Conservation (phyloP, 2,888 invertebrate species). For the Diarsia rubi region DNA sequence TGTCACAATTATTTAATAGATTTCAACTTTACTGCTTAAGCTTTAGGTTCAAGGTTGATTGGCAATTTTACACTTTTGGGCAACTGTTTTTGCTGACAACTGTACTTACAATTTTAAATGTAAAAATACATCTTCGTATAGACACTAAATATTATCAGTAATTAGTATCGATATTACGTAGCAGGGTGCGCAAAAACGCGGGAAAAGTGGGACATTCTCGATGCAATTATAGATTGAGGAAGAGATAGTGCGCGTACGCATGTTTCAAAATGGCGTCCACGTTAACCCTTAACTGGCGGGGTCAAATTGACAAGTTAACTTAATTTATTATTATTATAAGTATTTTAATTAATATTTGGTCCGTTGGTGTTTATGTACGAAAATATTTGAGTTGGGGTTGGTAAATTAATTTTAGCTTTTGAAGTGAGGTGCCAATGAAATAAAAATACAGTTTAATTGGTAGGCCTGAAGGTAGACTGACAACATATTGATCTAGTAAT, state of each 20-base stretch:
- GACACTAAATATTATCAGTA: conserved; percentile 32
- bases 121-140: conserved; percentile 26
- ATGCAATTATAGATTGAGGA: conserved; percentile 75
- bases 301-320: conserved; percentile 51
- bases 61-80: too few relatives aligned
- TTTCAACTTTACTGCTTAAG: too few relatives aligned
- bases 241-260: conserved; percentile 71
- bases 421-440: not conserved
- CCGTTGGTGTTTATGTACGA: not conserved
- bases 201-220: conserved; percentile 76
- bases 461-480: not conserved
- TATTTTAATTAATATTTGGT: conserved; percentile 12
- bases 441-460: not conserved
- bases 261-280: conserved; percentile 67
- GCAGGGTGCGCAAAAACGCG: conserved; percentile 74
- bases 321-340: conserved; percentile 15
- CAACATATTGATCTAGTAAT: conserved; percentile 17
- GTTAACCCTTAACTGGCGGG: conserved; percentile 56
- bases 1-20: too few relatives aligned
- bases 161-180: conserved; percentile 53
- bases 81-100: too few relatives aligned
- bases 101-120: conserved; percentile 13
- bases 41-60: too few relatives aligned
- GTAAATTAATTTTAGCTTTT: not conserved
- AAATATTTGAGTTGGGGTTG: not conserved